Evolutionary conservation across 1,140 invertebrate genomes (phyloP).

Genomic region (Dinothrombium tinctorium): DNA sequence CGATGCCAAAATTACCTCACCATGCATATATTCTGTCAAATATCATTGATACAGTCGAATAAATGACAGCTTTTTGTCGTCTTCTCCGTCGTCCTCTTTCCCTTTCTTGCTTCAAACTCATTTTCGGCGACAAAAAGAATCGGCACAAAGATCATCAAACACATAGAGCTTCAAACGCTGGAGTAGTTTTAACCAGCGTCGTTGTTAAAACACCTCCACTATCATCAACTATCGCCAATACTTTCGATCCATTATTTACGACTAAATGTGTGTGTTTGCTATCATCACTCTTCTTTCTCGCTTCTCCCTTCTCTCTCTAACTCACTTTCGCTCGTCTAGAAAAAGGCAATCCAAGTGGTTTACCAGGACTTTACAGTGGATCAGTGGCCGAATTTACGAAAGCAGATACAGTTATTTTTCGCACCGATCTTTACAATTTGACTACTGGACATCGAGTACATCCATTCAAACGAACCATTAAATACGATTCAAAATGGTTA

Average conservation of each 20-base stretch:
- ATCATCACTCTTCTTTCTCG: background rate
- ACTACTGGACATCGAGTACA: slow-evolving; percentile 49
- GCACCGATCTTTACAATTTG: slow-evolving; percentile 63
- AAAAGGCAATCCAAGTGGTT: slow-evolving; percentile 58
- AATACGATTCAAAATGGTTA: slow-evolving; percentile 92
- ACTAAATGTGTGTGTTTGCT: background rate
- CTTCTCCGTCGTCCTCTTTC: no score
- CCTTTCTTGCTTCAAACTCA: no score
- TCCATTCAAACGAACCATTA: slow-evolving; percentile 68
- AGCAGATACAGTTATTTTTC: slow-evolving; percentile 86
- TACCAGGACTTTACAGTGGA: slow-evolving; percentile 67
- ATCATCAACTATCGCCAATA: background rate
- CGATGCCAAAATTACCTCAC: no score
- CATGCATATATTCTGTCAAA: no score
- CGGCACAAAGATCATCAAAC: no score
- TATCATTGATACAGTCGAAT: no score
- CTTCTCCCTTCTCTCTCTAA: background rate
- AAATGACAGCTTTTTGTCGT: no score
- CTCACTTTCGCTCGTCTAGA: slow-evolving; percentile 25
- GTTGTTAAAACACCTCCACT: background rate
- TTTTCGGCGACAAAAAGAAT: no score
- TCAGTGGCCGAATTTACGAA: slow-evolving; percentile 86
- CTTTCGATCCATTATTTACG: background rate
- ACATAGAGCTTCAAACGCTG: no score
- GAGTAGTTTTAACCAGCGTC: no score